Conservation (phyloP, 2,888 invertebrate species). For the Phengaris arion region DNA sequence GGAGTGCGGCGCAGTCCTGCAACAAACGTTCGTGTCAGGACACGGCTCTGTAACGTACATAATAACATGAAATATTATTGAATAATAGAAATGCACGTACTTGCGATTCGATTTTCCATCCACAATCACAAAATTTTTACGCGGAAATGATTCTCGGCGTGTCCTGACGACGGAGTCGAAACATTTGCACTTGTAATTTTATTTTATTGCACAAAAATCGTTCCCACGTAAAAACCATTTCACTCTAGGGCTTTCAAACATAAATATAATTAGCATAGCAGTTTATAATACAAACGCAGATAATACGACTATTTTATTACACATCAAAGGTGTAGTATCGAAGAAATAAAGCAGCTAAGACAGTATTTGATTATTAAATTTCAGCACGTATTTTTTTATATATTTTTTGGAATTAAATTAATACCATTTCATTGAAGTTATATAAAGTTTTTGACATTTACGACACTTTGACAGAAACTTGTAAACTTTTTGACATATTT, state of each 20-base stretch:
- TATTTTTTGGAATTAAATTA: background rate
- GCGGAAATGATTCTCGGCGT: constrained; percentile 81
- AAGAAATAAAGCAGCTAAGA: constrained; percentile 9
- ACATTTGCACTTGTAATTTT: constrained; percentile 66
- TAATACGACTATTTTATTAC: background rate
- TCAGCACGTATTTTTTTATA: background rate
- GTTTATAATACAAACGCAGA: constrained; percentile 30
- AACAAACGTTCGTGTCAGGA: constrained; percentile 41
- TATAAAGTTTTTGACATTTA: constrained; percentile 20
- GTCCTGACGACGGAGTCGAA: constrained; percentile 72
- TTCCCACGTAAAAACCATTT: constrained; percentile 81
- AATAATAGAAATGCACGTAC: constrained; percentile 61
- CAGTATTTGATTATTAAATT: background rate
- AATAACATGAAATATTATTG: constrained; percentile 39
- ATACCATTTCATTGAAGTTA: background rate
- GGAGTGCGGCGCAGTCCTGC: constrained; percentile 77
- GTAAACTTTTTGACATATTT: constrained; percentile 15
- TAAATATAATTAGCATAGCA: constrained; percentile 54
- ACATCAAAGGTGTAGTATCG: background rate
- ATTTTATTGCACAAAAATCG: constrained; percentile 77
- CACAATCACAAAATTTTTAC: constrained; percentile 79
- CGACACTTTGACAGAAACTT: background rate
- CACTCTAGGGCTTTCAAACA: constrained; percentile 80
- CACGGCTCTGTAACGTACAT: background rate
- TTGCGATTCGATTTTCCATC: constrained; percentile 79